A percentile compares a stretch with the other conserved stretches of the same genome.
These are phyloP conservation scores for Sinelater perroti DNA, from an alignment of 2,888 invertebrate species.

Conservation along the genomic window DNA sequence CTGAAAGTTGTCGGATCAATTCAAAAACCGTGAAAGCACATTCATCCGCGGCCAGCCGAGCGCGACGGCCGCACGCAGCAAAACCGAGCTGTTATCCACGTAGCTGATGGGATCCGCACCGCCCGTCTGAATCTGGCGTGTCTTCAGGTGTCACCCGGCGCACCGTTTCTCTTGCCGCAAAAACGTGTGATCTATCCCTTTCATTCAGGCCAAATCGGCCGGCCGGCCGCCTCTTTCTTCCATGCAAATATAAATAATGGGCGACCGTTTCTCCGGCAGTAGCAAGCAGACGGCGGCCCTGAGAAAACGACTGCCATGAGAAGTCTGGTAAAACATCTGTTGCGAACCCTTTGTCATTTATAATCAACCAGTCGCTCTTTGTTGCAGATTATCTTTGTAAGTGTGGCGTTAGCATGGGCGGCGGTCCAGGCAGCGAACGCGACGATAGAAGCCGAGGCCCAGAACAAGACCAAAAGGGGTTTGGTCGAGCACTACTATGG, in stretches of 20 bases:
- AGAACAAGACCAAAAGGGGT: conserved; percentile 39
- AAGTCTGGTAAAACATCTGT: conserved; percentile 22
- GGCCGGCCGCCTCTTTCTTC: conserved; percentile 16
- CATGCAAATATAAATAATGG: conserved; percentile 28
- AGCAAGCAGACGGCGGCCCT: conserved; percentile 1
- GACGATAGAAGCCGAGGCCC: conserved; percentile 11
- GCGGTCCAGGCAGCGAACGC: conserved; percentile 10
- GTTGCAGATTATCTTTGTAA: conserved; percentile 26
- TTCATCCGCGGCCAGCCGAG: conserved; percentile 17
- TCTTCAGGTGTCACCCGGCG: conserved; percentile 2
- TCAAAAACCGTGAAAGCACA: conserved; percentile 8
- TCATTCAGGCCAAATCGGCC: not conserved
- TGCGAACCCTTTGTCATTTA: not conserved
- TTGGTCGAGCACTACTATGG: conserved; percentile 34
- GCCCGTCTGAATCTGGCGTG: conserved; percentile 17
- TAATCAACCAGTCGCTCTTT: not conserved
- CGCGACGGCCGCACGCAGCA: conserved; percentile 30
- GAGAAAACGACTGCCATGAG: conserved; percentile 20
- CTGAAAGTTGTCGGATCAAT: too few species aligned
- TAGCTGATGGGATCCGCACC: conserved; percentile 24
- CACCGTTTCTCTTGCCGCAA: conserved; percentile 34
- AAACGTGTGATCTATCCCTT: conserved; percentile 30
- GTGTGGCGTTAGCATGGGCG: conserved; percentile 12
- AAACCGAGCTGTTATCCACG: conserved; percentile 18
- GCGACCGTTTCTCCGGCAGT: conserved; percentile 25